Percentiles rank a stretch among this genome's conserved stretches.
Evolutionary conservation across 2,113 vertebrate genomes (phyloP).

Genomic region (Pogona vitticeps): DNA sequence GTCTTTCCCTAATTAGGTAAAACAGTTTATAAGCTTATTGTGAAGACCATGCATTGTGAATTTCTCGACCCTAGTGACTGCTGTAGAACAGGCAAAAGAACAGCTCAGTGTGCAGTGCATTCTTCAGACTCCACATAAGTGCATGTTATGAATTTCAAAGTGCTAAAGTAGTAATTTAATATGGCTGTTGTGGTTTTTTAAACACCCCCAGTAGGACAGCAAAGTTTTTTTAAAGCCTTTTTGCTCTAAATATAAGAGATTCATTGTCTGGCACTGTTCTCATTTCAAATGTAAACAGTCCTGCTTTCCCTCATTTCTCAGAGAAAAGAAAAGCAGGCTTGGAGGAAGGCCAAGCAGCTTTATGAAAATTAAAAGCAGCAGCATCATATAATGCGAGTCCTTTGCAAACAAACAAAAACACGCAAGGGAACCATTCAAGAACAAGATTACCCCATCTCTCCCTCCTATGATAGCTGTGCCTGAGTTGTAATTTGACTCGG

Average conservation of each 20-base stretch:
- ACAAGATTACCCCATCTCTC: neutral
- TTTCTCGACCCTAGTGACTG: neutral
- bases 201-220: neutral
- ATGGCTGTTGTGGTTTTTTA: neutral
- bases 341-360: neutral
- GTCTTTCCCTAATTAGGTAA: neutral
- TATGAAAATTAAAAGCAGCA: too few relatives aligned
- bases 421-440: neutral
- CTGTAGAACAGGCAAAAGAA: neutral
- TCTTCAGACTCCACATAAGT: neutral
- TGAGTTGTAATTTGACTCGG: neutral
- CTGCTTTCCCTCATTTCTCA: neutral
- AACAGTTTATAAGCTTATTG: neutral
- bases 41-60: neutral
- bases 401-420: neutral
- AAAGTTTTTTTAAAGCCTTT: neutral
- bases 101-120: neutral
- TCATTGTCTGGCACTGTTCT: neutral
- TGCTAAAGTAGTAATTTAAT: constrained; percentile 10
- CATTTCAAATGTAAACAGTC: constrained; percentile 11
- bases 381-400: neutral
- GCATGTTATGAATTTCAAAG: constrained; percentile 5
- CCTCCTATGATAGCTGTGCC: neutral
- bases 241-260: constrained; percentile 15
- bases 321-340: neutral